Conservation (phyloP, 92 coral and sea anemone genomes). For the Porites cylindrica region DNA sequence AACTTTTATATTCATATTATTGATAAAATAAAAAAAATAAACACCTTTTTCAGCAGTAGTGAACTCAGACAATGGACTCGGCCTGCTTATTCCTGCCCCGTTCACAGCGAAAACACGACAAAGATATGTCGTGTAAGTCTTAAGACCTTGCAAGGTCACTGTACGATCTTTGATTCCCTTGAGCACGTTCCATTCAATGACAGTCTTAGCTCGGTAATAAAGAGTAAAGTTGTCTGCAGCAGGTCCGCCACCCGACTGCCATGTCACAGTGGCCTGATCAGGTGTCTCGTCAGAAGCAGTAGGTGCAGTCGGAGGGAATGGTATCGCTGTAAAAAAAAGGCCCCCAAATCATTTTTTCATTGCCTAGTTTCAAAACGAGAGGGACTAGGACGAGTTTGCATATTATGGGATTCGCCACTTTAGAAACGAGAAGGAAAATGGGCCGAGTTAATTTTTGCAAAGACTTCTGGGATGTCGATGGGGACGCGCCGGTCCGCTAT, state of each 20-base stretch:
- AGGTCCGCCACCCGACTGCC: slow-evolving; percentile 81
- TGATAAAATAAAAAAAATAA: neutral
- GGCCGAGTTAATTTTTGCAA: too few relatives aligned
- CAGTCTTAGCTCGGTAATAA: slow-evolving; percentile 68
- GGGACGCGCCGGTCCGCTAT: too few relatives aligned
- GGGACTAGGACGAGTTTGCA: too few relatives aligned
- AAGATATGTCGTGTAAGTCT: slow-evolving; percentile 80
- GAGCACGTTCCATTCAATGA: slow-evolving; percentile 61
- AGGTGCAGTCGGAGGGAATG: slow-evolving; percentile 85
- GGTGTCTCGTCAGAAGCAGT: slow-evolving; percentile 64
- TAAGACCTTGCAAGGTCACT: slow-evolving; percentile 49
- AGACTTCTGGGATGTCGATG: too few relatives aligned
- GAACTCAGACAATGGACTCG: slow-evolving; percentile 80
- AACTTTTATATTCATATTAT: too few relatives aligned
- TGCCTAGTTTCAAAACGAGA: neutral
- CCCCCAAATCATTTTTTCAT: neutral
- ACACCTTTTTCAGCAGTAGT: slow-evolving; percentile 86
- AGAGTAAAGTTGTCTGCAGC: slow-evolving; percentile 74
- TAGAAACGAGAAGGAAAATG: too few relatives aligned
- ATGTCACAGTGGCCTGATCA: slow-evolving; percentile 73
- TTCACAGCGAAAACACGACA: slow-evolving; percentile 87
- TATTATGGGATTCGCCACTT: too few relatives aligned
- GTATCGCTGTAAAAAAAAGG: slow-evolving; percentile 61
- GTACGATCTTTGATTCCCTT: slow-evolving; percentile 72
- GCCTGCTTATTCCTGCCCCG: slow-evolving; percentile 77